phyloP scores from a whole-genome alignment of 2,797 vertebrate species.

The Sebastes melanostomus region DNA sequence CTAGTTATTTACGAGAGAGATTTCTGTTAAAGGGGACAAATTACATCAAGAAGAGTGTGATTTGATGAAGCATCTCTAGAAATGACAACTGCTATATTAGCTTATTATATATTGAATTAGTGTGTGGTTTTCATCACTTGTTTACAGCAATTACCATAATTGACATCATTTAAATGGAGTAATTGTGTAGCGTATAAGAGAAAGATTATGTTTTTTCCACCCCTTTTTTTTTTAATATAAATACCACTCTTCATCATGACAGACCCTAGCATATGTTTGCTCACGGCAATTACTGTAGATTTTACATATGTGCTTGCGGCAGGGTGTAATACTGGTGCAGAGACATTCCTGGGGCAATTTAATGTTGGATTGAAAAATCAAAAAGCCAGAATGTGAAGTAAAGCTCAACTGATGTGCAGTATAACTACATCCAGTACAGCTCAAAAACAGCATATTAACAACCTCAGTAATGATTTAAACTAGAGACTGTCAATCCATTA shows the following conservation, averaged over 20 bases:
- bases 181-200: background rate
- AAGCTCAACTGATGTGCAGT: background rate
- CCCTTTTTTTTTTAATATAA: background rate
- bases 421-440: background rate
- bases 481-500: no score
- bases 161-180: slow-evolving; percentile 8
- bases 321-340: background rate
- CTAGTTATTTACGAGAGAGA: background rate
- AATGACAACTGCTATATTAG: background rate
- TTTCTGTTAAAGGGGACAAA: slow-evolving; percentile 5
- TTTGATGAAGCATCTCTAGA: background rate
- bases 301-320: slow-evolving; percentile 26
- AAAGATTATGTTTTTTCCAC: background rate
- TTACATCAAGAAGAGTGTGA: background rate
- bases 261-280: slow-evolving; percentile 50
- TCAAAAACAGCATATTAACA: background rate
- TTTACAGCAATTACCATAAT: background rate
- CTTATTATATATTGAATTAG: background rate
- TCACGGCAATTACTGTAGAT: slow-evolving; percentile 31
- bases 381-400: background rate
- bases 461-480: background rate
- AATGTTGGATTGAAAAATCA: slow-evolving; percentile 9
- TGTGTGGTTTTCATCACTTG: background rate
- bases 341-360: slow-evolving; percentile 37
- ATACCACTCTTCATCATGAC: background rate